A percentile compares a stretch with the other conserved stretches of the same genome.
Evolutionary conservation across 92 coral and sea anemone genomes (phyloP).

Genomic region (Umimayanthus chanpuru): DNA sequence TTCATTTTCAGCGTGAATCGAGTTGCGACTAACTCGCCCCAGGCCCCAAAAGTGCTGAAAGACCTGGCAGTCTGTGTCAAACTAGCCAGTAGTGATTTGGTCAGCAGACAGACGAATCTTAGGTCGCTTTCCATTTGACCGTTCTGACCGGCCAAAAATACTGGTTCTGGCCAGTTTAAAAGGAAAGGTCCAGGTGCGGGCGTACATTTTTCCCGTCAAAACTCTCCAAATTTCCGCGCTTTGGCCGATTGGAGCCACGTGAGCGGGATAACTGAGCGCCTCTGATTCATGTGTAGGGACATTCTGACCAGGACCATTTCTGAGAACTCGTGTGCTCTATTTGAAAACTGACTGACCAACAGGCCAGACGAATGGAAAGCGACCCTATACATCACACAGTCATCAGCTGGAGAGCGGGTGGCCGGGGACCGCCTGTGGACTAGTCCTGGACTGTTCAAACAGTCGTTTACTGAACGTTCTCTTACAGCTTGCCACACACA

Average conservation of each 20-base stretch:
- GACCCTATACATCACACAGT: not conserved
- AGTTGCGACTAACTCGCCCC: not conserved
- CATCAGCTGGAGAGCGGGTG: constrained; percentile 60
- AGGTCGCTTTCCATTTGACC: not conserved
- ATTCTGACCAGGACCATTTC: no score
- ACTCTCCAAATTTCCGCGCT: no score
- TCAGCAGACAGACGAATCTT: not conserved
- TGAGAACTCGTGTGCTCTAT: no score
- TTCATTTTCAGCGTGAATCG: not conserved
- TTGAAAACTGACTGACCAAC: no score
- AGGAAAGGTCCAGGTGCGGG: no score
- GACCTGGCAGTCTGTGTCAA: not conserved
- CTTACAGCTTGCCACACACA: constrained; percentile 89
- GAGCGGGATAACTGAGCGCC: no score
- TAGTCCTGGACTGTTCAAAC: constrained; percentile 62
- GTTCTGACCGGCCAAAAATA: no score
- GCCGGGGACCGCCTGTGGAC: constrained; percentile 50
- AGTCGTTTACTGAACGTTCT: constrained; percentile 68
- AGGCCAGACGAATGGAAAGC: no score
- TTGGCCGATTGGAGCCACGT: no score
- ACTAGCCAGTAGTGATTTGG: not conserved
- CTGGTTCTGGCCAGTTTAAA: no score
- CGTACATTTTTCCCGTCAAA: no score
- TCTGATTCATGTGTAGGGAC: no score
- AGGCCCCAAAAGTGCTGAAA: not conserved